Conservation (phyloP, 2,113 vertebrate species). For the Oenanthe melanoleuca region DNA sequence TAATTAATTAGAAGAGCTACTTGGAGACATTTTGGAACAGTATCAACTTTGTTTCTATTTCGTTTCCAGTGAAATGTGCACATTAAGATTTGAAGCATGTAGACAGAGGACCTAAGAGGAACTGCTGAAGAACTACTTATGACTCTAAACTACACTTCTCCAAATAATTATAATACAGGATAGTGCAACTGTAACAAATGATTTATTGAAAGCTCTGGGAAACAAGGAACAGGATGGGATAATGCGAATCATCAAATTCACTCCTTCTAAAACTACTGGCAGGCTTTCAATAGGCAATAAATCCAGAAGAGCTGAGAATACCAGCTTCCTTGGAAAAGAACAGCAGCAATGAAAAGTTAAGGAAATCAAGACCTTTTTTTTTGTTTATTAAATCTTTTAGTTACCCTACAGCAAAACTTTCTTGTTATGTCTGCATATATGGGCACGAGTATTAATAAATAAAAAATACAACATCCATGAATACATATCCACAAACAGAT, state of each 20-base stretch:
- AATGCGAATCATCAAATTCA: conserved; percentile 37
- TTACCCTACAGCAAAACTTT: not conserved
- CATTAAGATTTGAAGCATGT: conserved; percentile 38
- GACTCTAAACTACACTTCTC: not conserved
- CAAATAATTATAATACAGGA: conserved; percentile 9
- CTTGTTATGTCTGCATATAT: not conserved
- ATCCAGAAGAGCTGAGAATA: not conserved
- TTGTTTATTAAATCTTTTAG: not conserved
- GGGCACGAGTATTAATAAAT: not conserved
- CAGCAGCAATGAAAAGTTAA: not conserved
- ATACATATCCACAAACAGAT: not conserved
- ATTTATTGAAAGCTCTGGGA: conserved; percentile 38
- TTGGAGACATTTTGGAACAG: conserved; percentile 9
- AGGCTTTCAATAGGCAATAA: conserved; percentile 22
- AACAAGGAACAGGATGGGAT: not conserved
- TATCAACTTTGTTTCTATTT: conserved; percentile 27
- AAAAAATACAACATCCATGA: not conserved
- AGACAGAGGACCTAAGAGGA: not conserved
- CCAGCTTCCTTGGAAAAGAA: not conserved
- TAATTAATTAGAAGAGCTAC: conserved; percentile 13
- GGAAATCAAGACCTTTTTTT: not conserved
- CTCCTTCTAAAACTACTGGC: conserved; percentile 33
- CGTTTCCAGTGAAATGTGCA: conserved; percentile 29
- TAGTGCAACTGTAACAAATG: not conserved
- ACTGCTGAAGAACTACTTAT: not conserved